These are phyloP conservation scores for Sebastes ruberrimus DNA, from an alignment of 2,797 vertebrate species.

Conservation along the genomic window DNA sequence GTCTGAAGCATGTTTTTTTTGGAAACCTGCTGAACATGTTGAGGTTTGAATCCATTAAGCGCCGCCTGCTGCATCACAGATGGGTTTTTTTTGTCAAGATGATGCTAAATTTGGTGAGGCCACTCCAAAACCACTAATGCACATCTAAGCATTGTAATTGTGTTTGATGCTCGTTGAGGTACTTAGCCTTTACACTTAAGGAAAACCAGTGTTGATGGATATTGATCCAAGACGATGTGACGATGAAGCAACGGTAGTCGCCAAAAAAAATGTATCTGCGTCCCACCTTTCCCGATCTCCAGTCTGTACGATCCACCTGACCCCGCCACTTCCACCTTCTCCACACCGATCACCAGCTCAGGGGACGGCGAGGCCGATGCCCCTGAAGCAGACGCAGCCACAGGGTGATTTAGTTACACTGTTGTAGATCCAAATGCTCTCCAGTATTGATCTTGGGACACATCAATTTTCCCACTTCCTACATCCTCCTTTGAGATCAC, in stretches of 20 bases:
- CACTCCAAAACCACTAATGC: conserved; percentile 71
- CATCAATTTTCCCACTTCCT: conserved; percentile 80
- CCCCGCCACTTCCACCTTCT: conserved; percentile 16
- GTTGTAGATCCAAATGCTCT: conserved; percentile 64
- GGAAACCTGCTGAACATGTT: background rate
- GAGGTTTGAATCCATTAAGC: conserved; percentile 43
- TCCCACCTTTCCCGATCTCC: background rate
- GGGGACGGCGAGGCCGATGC: conserved; percentile 8
- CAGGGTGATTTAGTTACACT: conserved; percentile 71
- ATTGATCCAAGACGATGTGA: conserved; percentile 62
- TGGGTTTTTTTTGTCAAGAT: conserved; percentile 10
- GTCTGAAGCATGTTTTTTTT: background rate
- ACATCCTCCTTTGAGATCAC: conserved; percentile 65
- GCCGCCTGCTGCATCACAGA: background rate
- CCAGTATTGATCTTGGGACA: conserved; percentile 72
- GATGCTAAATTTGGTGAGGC: conserved; percentile 44
- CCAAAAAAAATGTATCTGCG: conserved; percentile 8
- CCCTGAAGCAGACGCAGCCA: conserved; percentile 31
- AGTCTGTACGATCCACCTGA: background rate
- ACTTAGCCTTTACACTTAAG: conserved; percentile 62
- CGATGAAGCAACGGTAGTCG: conserved; percentile 7
- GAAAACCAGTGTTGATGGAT: conserved; percentile 61
- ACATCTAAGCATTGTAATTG: conserved; percentile 30
- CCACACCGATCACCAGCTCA: conserved; percentile 19
- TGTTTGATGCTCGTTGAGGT: conserved; percentile 55